Percentiles rank a stretch among this genome's conserved stretches.
Conservation (phyloP, 1,140 invertebrate genomes). For the Andricus grossulariae region DNA sequence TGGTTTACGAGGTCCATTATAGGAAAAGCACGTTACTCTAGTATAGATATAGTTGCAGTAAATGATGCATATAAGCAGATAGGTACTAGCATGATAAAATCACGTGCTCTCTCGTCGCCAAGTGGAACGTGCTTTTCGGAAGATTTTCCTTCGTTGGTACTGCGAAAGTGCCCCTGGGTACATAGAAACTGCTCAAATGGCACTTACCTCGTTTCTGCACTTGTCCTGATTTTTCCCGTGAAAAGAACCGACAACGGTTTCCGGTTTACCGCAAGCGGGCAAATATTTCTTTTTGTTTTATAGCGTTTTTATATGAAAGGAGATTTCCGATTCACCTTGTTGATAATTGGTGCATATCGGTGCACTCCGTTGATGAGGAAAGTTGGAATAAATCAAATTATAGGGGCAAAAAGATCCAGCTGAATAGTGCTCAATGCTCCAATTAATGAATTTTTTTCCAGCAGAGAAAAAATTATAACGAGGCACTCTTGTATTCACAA, state of each 20-base stretch:
- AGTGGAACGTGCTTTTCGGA: conserved; percentile 51
- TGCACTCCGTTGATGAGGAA: too few species aligned
- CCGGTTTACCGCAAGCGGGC: conserved; percentile 41
- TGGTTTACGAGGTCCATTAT: conserved; percentile 29
- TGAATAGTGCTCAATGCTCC: too few species aligned
- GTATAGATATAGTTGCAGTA: conserved; percentile 34
- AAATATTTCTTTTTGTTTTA: conserved; percentile 33
- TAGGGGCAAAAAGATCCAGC: too few species aligned
- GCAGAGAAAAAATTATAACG: too few species aligned
- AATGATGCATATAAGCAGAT: conserved; percentile 41
- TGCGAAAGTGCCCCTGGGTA: conserved; percentile 43
- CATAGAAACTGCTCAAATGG: conserved; percentile 39
- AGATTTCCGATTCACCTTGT: not conserved
- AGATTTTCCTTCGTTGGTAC: conserved; percentile 44
- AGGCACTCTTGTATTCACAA: too few species aligned
- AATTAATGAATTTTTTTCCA: too few species aligned
- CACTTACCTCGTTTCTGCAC: conserved; percentile 59
- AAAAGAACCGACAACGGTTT: conserved; percentile 43
- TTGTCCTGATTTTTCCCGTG: conserved; percentile 53
- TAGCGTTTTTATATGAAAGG: not conserved
- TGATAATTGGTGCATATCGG: too few species aligned
- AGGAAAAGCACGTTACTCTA: conserved; percentile 15
- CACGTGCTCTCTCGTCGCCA: conserved; percentile 41
- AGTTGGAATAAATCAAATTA: too few species aligned
- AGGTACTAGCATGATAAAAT: conserved; percentile 42